Evolutionary conservation across 2,113 vertebrate genomes (phyloP).

Genomic region (Australoheros scitulus): DNA sequence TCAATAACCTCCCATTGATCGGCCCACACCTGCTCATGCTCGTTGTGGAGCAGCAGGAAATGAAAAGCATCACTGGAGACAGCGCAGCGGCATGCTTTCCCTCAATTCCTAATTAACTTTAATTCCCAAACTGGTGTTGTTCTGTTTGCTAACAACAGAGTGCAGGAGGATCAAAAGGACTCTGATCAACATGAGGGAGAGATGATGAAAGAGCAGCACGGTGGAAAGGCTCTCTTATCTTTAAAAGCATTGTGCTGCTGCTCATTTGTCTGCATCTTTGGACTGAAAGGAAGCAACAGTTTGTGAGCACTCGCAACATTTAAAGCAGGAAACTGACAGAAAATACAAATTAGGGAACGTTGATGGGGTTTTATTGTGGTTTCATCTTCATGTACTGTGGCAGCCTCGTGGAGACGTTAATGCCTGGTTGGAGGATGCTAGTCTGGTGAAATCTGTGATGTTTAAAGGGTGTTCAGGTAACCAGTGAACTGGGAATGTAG

Average conservation of each 20-base stretch:
- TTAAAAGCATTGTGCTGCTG: background rate
- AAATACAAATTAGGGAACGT: background rate
- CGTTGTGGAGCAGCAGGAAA: conserved; percentile 19
- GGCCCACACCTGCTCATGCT: conserved; percentile 37
- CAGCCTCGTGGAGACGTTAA: background rate
- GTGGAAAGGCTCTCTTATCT: background rate
- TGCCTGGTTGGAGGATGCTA: background rate
- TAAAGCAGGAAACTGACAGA: background rate
- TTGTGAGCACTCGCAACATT: background rate
- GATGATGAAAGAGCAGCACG: background rate
- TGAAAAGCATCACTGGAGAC: conserved; percentile 32
- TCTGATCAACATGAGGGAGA: background rate
- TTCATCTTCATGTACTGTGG: fast-evolving
- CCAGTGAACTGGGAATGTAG: background rate
- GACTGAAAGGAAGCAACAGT: background rate
- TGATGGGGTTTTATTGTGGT: background rate
- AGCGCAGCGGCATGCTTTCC: conserved; percentile 7
- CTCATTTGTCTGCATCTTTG: background rate
- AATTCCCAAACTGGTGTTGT: conserved; percentile 16
- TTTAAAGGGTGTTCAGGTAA: background rate
- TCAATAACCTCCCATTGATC: conserved; percentile 47
- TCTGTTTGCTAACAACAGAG: conserved; percentile 21
- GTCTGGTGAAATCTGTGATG: background rate
- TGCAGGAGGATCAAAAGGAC: conserved; percentile 10
- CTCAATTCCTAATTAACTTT: conserved; percentile 21